phyloP scores from a whole-genome alignment of 2,888 invertebrate species.

The Agriopis aurantiaria region DNA sequence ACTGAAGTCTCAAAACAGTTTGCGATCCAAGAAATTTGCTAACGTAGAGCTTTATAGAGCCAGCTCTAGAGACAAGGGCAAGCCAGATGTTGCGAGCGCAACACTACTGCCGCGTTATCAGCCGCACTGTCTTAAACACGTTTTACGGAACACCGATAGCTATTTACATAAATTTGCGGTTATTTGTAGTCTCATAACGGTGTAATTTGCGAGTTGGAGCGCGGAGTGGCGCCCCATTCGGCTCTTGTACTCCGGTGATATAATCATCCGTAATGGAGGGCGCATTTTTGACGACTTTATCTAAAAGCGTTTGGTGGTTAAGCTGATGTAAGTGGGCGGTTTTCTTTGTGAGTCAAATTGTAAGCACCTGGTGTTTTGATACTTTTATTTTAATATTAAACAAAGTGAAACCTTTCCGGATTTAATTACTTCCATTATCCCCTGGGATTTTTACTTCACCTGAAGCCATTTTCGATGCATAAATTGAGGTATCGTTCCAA shows the following conservation, averaged over 20 bases:
- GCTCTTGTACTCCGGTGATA: conserved; percentile 68
- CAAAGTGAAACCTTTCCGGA: neutral
- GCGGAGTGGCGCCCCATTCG: conserved; percentile 65
- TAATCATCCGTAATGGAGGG: conserved; percentile 64
- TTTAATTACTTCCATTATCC: conserved; percentile 15
- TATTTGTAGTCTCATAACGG: conserved; percentile 78
- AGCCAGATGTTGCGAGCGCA: conserved; percentile 41
- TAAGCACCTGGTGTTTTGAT: conserved; percentile 18
- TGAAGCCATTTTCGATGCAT: neutral
- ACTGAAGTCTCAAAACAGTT: neutral
- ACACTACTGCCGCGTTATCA: conserved; percentile 73
- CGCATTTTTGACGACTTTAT: conserved; percentile 60
- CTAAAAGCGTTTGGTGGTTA: conserved; percentile 56
- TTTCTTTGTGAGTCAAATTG: conserved; percentile 12
- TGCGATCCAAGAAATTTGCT: neutral
- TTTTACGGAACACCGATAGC: conserved; percentile 77
- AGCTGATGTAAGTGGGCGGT: conserved; percentile 46
- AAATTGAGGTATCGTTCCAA: neutral
- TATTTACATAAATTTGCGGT: conserved; percentile 82
- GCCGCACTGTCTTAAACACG: conserved; percentile 75
- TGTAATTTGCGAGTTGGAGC: conserved; percentile 73
- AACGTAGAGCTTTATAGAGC: conserved; percentile 41
- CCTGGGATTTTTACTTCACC: conserved; percentile 2
- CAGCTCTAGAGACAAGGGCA: conserved; percentile 40
- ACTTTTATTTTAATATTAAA: conserved; percentile 12